Conservation (phyloP, 2,888 invertebrate genomes). For the Lathronympha strigana region DNA sequence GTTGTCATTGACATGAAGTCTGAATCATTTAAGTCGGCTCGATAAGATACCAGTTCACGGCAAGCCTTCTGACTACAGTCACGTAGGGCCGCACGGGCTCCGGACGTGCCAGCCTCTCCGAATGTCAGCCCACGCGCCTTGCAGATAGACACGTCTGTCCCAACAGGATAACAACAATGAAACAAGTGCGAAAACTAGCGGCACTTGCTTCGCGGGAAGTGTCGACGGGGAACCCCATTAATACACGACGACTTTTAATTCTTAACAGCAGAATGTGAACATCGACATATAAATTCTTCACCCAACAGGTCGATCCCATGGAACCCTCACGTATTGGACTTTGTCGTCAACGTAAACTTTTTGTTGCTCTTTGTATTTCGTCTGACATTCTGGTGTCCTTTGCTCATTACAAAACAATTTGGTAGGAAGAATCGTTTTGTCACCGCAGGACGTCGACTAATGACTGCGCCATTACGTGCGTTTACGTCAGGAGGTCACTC, state of each 20-base stretch:
- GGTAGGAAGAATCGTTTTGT: constrained; percentile 54
- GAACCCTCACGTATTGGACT: constrained; percentile 23
- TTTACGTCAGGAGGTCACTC: constrained; percentile 64
- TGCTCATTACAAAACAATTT: constrained; percentile 61
- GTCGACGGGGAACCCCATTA: constrained; percentile 10
- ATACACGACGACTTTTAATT: not conserved
- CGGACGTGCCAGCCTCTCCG: constrained; percentile 49
- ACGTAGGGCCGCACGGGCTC: constrained; percentile 51
- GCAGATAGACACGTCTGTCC: constrained; percentile 47
- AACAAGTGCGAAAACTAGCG: constrained; percentile 22
- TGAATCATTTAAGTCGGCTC: constrained; percentile 28
- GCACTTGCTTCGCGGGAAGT: not conserved
- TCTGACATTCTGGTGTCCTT: constrained; percentile 41
- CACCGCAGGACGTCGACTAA: constrained; percentile 68
- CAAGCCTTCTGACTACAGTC: constrained; percentile 50
- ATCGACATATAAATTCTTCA: not conserved
- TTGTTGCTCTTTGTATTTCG: constrained; percentile 26
- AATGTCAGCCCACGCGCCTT: constrained; percentile 45
- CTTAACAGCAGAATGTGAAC: not conserved
- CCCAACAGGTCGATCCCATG: not conserved
- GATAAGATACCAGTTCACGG: constrained; percentile 38
- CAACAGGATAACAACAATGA: constrained; percentile 27
- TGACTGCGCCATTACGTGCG: constrained; percentile 54
- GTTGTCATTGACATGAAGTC: constrained; percentile 1
- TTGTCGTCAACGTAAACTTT: constrained; percentile 18